Evolutionary conservation across 2,797 vertebrate species (phyloP), one percentile per base, ranked within the genome.

Genomic region (Spinibarbus caldwelli): DNA sequence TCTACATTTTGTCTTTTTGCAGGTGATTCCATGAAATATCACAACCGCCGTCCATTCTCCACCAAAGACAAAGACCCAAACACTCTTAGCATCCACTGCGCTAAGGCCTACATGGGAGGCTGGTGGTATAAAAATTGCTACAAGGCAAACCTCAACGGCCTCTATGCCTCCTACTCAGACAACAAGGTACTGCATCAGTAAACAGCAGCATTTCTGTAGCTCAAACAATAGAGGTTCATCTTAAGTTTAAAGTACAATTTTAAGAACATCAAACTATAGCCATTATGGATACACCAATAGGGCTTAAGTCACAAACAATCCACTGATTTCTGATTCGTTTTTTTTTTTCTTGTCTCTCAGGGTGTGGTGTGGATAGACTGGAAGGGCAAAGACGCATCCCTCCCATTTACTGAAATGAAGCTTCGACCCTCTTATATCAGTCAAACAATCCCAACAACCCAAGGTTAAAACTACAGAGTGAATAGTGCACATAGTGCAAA

Each of bases 121-220:
- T 98, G 97, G 97, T 98, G 97, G 97, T 98, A 98, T 89, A 96
- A 94, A 87, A 98, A 98, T 93, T 98, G 97, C 92, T 97, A 98
- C 90, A 97, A 96, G 31, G 94, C 96, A 90, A 98, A 98, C 90
- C 96, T 98, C 86, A 98, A 98, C 0, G 97, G 97, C 34, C 94
- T 96, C 78, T 97, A 97, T 0, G 95, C 92, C 62, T 95, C 93
- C 88, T 95, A 93, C 77, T 95, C 95, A 23, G 95, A 97, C 90
- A 97, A 98, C 88, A 96, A 97, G 96, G 97, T 97, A 87, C 5
- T 31, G 19, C 17, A 31, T 43, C 10, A n/a, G 29, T 15, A 57
- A 41, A 68, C 6, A n/a, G 14, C 7, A 14, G 11, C 5, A 0
- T 43, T 62, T 47, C 3, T 67, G 26, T 67, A 49, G 31, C 47